Evolutionary conservation across 2,113 vertebrate genomes (phyloP), one percentile per base, ranked within the genome.

Genomic region (Cololabis saira): DNA sequence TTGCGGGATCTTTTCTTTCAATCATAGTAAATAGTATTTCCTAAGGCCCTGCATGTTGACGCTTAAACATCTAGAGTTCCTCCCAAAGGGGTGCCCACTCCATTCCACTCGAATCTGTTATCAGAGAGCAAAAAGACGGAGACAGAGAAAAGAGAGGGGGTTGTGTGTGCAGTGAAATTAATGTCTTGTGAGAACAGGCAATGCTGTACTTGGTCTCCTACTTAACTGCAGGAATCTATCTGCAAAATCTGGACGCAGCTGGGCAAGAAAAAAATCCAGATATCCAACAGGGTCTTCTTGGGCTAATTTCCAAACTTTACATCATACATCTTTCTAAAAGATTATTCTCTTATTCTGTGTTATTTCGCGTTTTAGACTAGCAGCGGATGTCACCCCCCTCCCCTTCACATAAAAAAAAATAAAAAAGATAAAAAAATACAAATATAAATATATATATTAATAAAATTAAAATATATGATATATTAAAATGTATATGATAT

Each of bases 211-310:
- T 18, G 53, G 61, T 48, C 73, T 82, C 71, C 62, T 74, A 60
- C 57, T 69, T 76, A 65, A 87, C 48, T 49, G 12, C 44, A 30
- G 51, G 22, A 78, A 88, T 90, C 89, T 84, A 64, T 12, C 64
- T 19, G 66, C 72, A 84, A 81, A 85, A 88, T 89, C 80, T 88
- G 87, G 80, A 61, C 64, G 62, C 49, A 33, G 63, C 60, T 48
- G 69, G 53, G 49, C 33, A 60, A 56, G 59, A 65, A 24, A 58
- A 44, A 62, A 54, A 81, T 74, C 67, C 61, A 72, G 71, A 70
- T 69, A 22, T 56, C 65, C 71, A 2, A 64, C 78, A 78, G 64
- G 65, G 78, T 81, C 3, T 7, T 37, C 78, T 42, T 60, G 61
- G 78, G 78, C 56, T 27, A 66, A 76, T 80, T 85, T 83, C 63